Base-by-base conservation (phyloP, 2,888 invertebrate genomes). In the Scelioninae gen. 2 region DNA sequence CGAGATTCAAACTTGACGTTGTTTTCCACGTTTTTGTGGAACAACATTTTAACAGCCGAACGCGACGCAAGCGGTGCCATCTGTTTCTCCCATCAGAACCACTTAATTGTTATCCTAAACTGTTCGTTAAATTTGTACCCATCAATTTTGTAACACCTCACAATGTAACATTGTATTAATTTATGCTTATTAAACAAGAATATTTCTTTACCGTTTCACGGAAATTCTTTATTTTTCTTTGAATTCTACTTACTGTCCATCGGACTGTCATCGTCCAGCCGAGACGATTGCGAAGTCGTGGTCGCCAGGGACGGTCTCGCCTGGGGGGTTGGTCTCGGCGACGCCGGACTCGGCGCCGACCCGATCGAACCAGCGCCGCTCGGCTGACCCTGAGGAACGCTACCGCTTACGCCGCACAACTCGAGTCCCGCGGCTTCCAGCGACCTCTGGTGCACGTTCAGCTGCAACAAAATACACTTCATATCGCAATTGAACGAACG, bases 321-420 rank as follows among this genome's bases (percentile, higher is more conserved):
- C 76, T 85, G 85, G 13, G 85, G 84, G 28, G 86, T 84, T 67
- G 85, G 86, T 73, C 85, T 80, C 6, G 86, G 86, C 25, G 86
- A 86, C 35, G 85, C 85, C 57, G 86, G 86, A 79, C 86, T 86
- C 13, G 86, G 85, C 58, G 85, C 86, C 43, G 86, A 86, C 43
- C 86, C 85, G 70, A 86, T 85, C 71, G 86, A 86, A 69, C 86
- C 86, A 37, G 84, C 82, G 73, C 84, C 85, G 65, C 86, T 86
- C 16, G 85, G 84, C 65, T 86, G 86, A 69, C 86, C 85, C 78
- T 86, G 86, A 53, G 86, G 86, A 64, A 86, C 84, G 60, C 82
- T 85, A 75, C 82, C 83, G 71, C 80, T 76, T 46, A 80, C 81
- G 37, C 82, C 81, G 58, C 85, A 86, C 39, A 86, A 78, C 74